Evolutionary conservation across 2,797 vertebrate species (phyloP).

Genomic region (Coccyzus lansbergi): DNA sequence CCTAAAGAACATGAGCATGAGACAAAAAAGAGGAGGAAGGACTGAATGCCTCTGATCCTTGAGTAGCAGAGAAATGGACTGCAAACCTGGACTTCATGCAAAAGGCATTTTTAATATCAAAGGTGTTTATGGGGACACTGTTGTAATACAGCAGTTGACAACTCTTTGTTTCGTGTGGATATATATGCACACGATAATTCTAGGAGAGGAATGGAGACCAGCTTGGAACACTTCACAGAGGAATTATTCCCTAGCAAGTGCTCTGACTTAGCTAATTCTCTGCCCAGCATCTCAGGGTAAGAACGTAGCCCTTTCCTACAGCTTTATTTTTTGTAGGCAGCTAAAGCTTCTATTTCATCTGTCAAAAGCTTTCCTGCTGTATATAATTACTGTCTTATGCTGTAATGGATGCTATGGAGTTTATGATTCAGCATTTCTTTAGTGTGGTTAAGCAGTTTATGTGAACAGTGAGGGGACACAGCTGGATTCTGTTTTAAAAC

Average conservation of each 20-base stretch:
- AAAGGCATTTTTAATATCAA: constrained; percentile 28
- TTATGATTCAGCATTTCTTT: constrained; percentile 31
- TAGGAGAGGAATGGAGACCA: neutral
- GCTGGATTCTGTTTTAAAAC: constrained; percentile 70
- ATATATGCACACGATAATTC: neutral
- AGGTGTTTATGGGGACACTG: neutral
- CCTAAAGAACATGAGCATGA: constrained; percentile 97
- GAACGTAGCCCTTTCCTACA: constrained; percentile 47
- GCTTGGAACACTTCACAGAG: constrained; percentile 47
- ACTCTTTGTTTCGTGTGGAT: neutral
- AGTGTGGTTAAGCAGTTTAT: constrained; percentile 27
- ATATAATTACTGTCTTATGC: constrained; percentile 36
- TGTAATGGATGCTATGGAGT: constrained; percentile 36
- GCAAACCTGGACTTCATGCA: constrained; percentile 16
- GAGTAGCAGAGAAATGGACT: constrained; percentile 54
- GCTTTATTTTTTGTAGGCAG: constrained; percentile 47
- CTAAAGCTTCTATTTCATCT: constrained; percentile 37
- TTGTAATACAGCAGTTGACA: constrained; percentile 19
- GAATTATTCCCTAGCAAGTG: neutral
- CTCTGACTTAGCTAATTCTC: neutral
- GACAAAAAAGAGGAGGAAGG: constrained; percentile 96
- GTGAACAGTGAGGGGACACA: constrained; percentile 53
- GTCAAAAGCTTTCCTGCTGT: constrained; percentile 51
- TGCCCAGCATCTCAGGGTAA: constrained; percentile 47
- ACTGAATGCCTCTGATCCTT: constrained; percentile 75